Conservation (phyloP, 2,888 invertebrate species). For the Aproaerema taeniolella region DNA sequence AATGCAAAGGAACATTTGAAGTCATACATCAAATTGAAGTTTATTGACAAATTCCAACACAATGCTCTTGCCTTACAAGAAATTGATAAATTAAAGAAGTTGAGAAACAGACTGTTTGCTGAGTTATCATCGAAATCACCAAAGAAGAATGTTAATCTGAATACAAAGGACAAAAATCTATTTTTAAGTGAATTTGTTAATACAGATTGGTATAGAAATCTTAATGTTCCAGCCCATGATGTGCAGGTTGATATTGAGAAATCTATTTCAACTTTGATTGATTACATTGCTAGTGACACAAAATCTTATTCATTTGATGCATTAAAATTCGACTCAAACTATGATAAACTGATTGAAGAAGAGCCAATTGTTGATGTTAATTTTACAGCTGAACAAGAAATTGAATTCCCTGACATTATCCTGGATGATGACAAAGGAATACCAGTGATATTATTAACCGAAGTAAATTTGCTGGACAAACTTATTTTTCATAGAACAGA, state of each 20-base stretch:
- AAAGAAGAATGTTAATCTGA: slow-evolving; percentile 12
- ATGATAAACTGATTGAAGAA: slow-evolving; percentile 22
- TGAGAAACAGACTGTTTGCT: slow-evolving; percentile 26
- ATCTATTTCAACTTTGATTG: slow-evolving; percentile 35
- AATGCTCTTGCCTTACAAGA: slow-evolving; percentile 24
- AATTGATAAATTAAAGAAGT: slow-evolving; percentile 32
- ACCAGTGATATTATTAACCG: slow-evolving; percentile 34
- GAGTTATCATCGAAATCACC: slow-evolving; percentile 14
- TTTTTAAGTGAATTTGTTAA: slow-evolving; percentile 26
- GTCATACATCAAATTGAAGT: slow-evolving; percentile 38
- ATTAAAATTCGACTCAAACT: slow-evolving; percentile 31
- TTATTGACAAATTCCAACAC: slow-evolving; percentile 23
- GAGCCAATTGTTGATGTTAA: slow-evolving; percentile 29
- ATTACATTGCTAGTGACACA: slow-evolving; percentile 34
- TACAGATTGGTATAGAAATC: slow-evolving; percentile 29
- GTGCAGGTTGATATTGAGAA: slow-evolving; percentile 32
- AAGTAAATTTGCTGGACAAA: slow-evolving; percentile 33
- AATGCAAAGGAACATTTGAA: slow-evolving; percentile 28
- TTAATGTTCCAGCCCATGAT: slow-evolving; percentile 14
- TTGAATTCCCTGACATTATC: slow-evolving; percentile 42
- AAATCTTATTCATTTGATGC: slow-evolving; percentile 39
- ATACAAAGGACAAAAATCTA: slow-evolving; percentile 26
- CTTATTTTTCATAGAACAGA: slow-evolving; percentile 29
- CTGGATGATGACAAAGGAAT: slow-evolving; percentile 37
- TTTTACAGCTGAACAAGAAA: slow-evolving; percentile 34